These are phyloP conservation scores for Cetonia aurata DNA, from an alignment of 2,888 invertebrate genomes.

Conservation along the genomic window DNA sequence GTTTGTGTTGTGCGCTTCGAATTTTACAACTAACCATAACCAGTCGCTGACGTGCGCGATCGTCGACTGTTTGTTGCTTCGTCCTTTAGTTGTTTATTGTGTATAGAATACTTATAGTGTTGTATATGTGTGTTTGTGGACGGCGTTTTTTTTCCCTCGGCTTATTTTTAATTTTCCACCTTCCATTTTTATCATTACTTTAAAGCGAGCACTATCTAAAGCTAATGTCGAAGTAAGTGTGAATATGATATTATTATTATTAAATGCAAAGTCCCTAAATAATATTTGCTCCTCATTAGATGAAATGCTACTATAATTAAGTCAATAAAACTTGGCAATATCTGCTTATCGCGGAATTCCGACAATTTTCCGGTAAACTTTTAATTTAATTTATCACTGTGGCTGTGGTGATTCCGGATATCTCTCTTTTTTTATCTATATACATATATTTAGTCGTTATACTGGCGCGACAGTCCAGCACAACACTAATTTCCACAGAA, in stretches of 20 bases:
- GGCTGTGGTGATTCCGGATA: background rate
- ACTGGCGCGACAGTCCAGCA: conserved; percentile 16
- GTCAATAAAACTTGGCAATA: too few relatives aligned
- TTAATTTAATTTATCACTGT: background rate
- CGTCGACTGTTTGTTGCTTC: conserved; percentile 47
- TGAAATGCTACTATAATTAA: too few relatives aligned
- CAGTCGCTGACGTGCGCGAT: conserved; percentile 50
- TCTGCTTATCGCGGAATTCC: conserved; percentile 3
- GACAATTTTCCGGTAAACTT: background rate
- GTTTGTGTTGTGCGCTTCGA: conserved; percentile 26
- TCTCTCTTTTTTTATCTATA: background rate
- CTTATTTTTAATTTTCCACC: conserved; percentile 18
- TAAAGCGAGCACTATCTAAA: background rate
- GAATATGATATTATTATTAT: conserved; percentile 1
- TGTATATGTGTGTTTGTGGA: conserved; percentile 31
- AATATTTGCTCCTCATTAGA: background rate
- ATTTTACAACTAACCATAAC: conserved; percentile 41
- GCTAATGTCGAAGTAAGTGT: conserved; percentile 1
- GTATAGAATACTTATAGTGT: conserved; percentile 20
- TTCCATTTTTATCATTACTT: background rate
- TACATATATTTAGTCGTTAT: background rate
- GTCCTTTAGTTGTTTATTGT: conserved; percentile 39
- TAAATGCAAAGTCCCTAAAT: conserved; percentile 11
- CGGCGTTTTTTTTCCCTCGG: conserved; percentile 1
- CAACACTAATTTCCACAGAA: conserved; percentile 21